These are phyloP conservation scores for Hippocampus zosterae DNA, from an alignment of 2,113 vertebrate species.

Conservation along the genomic window DNA sequence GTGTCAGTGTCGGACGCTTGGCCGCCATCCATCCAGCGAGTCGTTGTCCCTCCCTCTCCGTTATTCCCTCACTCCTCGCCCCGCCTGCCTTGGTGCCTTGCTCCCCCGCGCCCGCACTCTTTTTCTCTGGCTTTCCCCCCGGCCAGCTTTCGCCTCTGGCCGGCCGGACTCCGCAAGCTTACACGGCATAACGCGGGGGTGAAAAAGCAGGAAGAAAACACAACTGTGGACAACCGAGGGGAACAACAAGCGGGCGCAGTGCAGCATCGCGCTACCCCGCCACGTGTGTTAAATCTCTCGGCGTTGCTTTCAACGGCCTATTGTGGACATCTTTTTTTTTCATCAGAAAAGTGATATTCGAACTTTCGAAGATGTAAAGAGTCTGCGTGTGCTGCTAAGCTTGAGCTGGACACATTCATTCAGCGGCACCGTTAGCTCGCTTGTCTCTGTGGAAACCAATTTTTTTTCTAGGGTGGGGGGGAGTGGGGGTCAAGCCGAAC, in stretches of 20 bases:
- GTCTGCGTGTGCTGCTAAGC: neutral
- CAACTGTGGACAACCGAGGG: neutral
- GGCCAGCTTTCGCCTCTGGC: conserved; percentile 44
- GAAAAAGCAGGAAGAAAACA: neutral
- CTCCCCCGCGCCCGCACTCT: conserved; percentile 13
- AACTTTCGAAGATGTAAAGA: neutral
- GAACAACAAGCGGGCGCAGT: conserved; percentile 13
- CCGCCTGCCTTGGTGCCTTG: conserved; percentile 28
- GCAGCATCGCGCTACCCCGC: conserved; percentile 29
- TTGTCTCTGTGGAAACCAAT: neutral
- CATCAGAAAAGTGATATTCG: too few relatives aligned
- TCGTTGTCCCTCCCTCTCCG: conserved; percentile 56
- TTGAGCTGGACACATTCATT: conserved; percentile 4
- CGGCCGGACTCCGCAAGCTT: conserved; percentile 15
- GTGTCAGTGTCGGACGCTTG: conserved; percentile 22
- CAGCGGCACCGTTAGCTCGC: conserved; percentile 3
- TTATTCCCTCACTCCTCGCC: conserved; percentile 42
- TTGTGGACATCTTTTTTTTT: neutral
- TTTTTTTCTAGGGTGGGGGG: neutral
- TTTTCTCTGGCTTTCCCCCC: conserved; percentile 28
- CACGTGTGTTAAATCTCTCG: neutral
- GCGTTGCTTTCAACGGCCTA: neutral
- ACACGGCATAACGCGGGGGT: neutral
- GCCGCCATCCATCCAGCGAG: conserved; percentile 49
- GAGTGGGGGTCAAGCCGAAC: neutral